Conservation (phyloP, 2,113 vertebrate species). For the Poeciliopsis prolifica region DNA sequence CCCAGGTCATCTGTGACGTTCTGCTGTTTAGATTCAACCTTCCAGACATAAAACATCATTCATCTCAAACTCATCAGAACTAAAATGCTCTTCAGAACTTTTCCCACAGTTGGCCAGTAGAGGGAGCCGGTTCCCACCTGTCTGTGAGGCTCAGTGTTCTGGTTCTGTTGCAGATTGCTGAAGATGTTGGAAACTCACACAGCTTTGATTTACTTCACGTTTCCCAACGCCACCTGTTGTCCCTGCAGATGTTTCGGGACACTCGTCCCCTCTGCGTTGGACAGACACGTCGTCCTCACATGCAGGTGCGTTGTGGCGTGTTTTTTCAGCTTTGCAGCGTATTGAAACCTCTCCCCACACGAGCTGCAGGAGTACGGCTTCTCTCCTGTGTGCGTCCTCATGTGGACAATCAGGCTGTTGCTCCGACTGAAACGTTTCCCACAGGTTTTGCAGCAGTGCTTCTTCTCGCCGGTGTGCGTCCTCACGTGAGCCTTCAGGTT, state of each 20-base stretch:
- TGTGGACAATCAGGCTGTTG: constrained; percentile 5
- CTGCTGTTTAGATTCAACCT: no score
- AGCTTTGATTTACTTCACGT: neutral
- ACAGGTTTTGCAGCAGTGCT: neutral
- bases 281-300: neutral
- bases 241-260: neutral
- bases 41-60: no score
- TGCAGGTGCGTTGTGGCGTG: neutral
- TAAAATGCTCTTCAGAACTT: no score
- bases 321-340: neutral
- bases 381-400: constrained; percentile 3
- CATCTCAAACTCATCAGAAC: no score
- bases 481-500: constrained; percentile 3
- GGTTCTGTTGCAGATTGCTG: no score
- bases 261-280: neutral
- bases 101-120: no score
- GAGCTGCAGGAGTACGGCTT: constrained; percentile 9
- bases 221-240: neutral
- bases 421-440: neutral
- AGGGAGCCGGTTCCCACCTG: no score
- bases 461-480: constrained; percentile 1
- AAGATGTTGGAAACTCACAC: neutral
- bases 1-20: no score
- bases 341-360: constrained; percentile 2
- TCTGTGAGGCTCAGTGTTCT: no score